Evolutionary conservation across 2,113 vertebrate genomes (phyloP).

Genomic region (Taxidea taxus): DNA sequence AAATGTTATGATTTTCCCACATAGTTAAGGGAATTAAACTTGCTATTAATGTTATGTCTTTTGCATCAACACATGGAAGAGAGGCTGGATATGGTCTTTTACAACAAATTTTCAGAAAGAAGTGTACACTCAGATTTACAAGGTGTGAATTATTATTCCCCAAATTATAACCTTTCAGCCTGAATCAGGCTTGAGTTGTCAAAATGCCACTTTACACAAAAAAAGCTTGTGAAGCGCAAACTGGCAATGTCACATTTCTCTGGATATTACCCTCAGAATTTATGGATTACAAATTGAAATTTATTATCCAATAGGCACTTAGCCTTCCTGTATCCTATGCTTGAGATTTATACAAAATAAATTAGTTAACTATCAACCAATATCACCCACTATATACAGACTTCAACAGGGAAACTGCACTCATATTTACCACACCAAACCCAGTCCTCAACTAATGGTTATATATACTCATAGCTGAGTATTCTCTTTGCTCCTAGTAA

Average conservation of each 20-base stretch:
- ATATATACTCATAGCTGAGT: not conserved
- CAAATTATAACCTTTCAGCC: not conserved
- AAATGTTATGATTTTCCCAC: not conserved
- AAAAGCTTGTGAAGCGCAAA: not conserved
- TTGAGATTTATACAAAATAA: not conserved
- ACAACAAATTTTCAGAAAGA: not conserved
- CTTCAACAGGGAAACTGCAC: not conserved
- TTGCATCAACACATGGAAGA: not conserved
- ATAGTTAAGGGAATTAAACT: not conserved
- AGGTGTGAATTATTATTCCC: not conserved
- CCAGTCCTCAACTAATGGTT: not conserved
- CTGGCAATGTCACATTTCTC: not conserved
- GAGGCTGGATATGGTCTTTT: not conserved
- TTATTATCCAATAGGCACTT: not conserved
- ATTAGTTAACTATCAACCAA: not conserved
- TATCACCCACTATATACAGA: not conserved
- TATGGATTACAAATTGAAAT: not conserved
- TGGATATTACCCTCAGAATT: not conserved
- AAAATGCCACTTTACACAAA: not conserved
- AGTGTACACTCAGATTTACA: not conserved
- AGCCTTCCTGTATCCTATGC: not conserved
- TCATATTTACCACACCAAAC: not conserved
- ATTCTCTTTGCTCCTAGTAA: not conserved
- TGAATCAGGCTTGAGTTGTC: not conserved
- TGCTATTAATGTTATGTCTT: conserved; percentile 28